Conservation (phyloP, 2,797 vertebrate species). For the Phrynocephalus forsythii region DNA sequence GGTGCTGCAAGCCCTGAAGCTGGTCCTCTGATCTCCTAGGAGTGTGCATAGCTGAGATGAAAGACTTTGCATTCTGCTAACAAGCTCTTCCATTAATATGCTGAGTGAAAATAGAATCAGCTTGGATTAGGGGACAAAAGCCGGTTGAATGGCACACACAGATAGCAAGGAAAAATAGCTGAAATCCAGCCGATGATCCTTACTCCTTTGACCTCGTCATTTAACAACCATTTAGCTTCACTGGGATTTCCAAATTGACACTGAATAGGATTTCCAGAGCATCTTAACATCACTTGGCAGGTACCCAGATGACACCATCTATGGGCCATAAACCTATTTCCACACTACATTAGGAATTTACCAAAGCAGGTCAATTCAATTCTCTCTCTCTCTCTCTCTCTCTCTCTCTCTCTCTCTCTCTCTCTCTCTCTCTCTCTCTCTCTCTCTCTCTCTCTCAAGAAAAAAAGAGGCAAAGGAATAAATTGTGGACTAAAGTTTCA, state of each 20-base stretch:
- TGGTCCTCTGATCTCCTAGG: neutral
- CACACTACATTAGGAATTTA: constrained; percentile 70
- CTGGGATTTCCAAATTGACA: constrained; percentile 47
- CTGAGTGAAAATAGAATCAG: neutral
- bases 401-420: neutral
- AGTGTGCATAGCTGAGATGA: neutral
- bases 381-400: constrained; percentile 23
- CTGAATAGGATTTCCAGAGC: constrained; percentile 53
- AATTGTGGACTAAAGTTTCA: constrained; percentile 57
- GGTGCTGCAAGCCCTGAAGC: too few species aligned
- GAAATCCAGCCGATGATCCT: constrained; percentile 39
- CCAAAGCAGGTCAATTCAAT: constrained; percentile 65
- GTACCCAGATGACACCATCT: constrained; percentile 59
- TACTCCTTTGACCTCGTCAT: constrained; percentile 53
- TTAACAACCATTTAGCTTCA: constrained; percentile 43
- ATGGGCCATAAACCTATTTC: constrained; percentile 68
- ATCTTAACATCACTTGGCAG: constrained; percentile 56
- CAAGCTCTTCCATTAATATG: neutral
- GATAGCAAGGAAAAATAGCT: constrained; percentile 4
- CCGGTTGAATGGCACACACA: neutral
- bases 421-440: constrained; percentile 20
- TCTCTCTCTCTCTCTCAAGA: neutral
- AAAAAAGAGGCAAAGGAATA: constrained; percentile 44
- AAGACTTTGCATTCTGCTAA: neutral
- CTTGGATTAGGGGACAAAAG: constrained; percentile 37